Percentiles rank a stretch among this genome's conserved stretches.
Evolutionary conservation across 35 echinoderm and acorn worm genomes (phyloP).

Genomic region (Nesometra sesokonis): DNA sequence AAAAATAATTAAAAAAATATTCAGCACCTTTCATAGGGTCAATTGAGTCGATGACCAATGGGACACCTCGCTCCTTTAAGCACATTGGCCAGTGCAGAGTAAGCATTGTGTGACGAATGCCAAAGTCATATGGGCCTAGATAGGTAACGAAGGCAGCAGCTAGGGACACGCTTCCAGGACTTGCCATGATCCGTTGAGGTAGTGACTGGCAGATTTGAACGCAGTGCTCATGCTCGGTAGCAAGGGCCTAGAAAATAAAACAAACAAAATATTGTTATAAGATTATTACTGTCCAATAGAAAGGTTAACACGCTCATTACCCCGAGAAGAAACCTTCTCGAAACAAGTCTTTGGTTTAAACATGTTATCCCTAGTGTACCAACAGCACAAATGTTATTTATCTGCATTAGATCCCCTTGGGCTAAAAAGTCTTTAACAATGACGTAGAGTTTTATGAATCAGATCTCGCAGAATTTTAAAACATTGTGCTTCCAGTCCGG

Average conservation of each 20-base stretch:
- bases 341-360: no score
- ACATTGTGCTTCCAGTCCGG: no score
- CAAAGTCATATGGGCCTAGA: slow-evolving; percentile 77
- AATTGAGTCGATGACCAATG: slow-evolving; percentile 86
- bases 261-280: no score
- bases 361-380: no score
- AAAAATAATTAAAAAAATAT: not conserved
- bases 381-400: no score
- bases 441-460: no score
- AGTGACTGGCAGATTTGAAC: slow-evolving; percentile 89
- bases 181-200: slow-evolving; percentile 79
- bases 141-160: slow-evolving; percentile 86
- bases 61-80: slow-evolving; percentile 81
- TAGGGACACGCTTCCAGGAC: slow-evolving; percentile 70
- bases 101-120: slow-evolving; percentile 70
- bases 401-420: no score
- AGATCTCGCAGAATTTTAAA: no score
- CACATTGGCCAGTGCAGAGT: slow-evolving; percentile 97
- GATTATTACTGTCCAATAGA: no score
- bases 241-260: slow-evolving; percentile 36
- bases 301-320: no score
- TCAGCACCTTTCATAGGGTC: slow-evolving; percentile 94
- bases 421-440: no score
- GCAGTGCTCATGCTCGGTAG: slow-evolving; percentile 86
- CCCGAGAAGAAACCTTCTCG: no score